Base-by-base conservation (phyloP, 2,797 vertebrate genomes). In the Sebastes jordani region DNA sequence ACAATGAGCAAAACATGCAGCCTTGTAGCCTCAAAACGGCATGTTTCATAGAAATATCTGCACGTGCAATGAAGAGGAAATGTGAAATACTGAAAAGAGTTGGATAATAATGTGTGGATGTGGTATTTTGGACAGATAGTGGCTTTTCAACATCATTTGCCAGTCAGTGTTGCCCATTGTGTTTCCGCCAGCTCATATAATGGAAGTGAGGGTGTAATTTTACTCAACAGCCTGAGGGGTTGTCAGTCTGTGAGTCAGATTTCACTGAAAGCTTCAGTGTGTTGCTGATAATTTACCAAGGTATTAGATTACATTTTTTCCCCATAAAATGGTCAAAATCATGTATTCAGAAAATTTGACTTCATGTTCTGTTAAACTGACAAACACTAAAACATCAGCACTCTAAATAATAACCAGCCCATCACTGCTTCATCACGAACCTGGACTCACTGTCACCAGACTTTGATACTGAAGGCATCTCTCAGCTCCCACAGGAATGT, bases 1-100 rank as follows among this genome's bases (percentile, higher is more conserved):
- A 42, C 54, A 80, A 80, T 29, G 54, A 66, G 55, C 30, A 76
- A 49, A 62, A 63, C 79, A 78, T 58, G 72, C 36, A 67, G 30
- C 59, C 42, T 34, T 29, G 25, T 49, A n/a, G 54, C 25, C 34
- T 27, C 32, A 59, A 63, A 38, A 36, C 13, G 22, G 3, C 46
- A 58, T 7, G 13, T 34, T 75, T 60, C n/a, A 54, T 4, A 13
- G 22, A 1, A 38, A 34, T 32, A 76, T 20, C 27, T 32, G 16
- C 16, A 61, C 1, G 8, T 69, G 30, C 56, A 63, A 2, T 76
- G 2, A 14, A 9, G 23, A 54, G 6, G 6, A 56, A 22, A 30
- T 29, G 25, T 46, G 30, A 27, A 20, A 52, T 16, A 6, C 5
- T 58, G 32, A 8, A 34, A 20, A 30, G 1, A 38, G 3, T 2